These are phyloP conservation scores for Stylophora pistillata DNA, from an alignment of 64 coral and sea anemone species.

Conservation along the genomic window DNA sequence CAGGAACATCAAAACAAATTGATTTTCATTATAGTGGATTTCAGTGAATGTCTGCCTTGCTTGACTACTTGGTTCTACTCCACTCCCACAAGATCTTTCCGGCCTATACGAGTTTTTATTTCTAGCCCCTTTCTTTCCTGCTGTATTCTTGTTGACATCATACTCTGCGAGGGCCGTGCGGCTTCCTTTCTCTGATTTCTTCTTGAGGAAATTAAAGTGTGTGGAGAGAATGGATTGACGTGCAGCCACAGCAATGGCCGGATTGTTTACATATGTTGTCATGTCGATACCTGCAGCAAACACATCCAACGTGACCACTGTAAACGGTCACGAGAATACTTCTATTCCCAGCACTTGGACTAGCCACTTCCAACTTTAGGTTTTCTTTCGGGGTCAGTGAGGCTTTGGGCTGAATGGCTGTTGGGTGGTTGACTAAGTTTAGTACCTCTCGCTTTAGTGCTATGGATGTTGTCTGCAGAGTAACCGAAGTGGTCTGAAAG, in stretches of 20 bases:
- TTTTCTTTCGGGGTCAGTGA: too few species aligned
- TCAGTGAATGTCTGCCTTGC: neutral
- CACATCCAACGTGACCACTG: neutral
- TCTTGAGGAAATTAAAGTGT: too few species aligned
- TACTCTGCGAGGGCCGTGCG: neutral
- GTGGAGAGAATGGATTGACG: neutral
- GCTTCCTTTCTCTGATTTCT: too few species aligned
- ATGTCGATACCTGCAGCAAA: neutral
- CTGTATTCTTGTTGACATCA: neutral
- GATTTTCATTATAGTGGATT: too few species aligned
- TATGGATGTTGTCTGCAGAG: neutral
- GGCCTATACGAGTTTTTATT: neutral
- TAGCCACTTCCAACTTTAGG: slow-evolving; percentile 25
- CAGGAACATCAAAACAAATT: too few species aligned
- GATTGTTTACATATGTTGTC: slow-evolving; percentile 43
- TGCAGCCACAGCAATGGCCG: slow-evolving; percentile 24
- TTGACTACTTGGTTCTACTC: neutral
- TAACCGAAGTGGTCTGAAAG: neutral
- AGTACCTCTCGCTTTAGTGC: slow-evolving; percentile 4
- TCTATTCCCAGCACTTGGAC: neutral
- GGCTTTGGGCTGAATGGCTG: too few species aligned
- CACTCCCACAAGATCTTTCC: neutral
- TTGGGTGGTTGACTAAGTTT: neutral
- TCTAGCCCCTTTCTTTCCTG: neutral
- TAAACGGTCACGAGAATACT: neutral